Base-by-base conservation (phyloP, 37 sponge, comb jelly and placozoan species). In the Halichondria panicea region DNA sequence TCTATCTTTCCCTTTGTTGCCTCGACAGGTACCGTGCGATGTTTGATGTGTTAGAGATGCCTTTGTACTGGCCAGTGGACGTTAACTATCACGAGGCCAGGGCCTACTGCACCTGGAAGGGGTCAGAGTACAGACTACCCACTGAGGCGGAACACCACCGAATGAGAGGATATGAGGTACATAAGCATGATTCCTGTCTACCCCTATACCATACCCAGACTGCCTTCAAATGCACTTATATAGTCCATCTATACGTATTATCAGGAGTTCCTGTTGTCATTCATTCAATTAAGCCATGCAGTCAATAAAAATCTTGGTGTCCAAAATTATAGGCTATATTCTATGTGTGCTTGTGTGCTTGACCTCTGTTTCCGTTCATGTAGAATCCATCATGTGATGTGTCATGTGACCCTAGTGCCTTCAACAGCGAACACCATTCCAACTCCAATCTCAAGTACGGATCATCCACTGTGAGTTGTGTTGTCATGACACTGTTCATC, bases 1-100 rank as follows among this genome's bases (percentile, higher is more conserved):
- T n/a, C n/a, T n/a, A n/a, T n/a, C n/a, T n/a, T n/a, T n/a, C n/a
- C n/a, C n/a, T n/a, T n/a, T n/a, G n/a, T n/a, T n/a, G n/a, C n/a
- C n/a, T n/a, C n/a, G n/a, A 63, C 55, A 93, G 93, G 83, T 95
- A 95, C 62, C 82, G 95, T 33, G 92, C 95, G 1, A 81, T 95
- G 46, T 95, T 66, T 80, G 95, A 95, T 72, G 77, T 87, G 19
- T 55, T 95, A 18, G 81, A 74, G 1, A 88, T 95, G 92, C 95
- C 95, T 0, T 82, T 76, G 88, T 81, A 84, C 66, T 95, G 95
- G 95, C 95, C 95, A 35, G 92, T 91, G 68, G 95, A 95, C 15
- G 89, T 84, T 37, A 95, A 95, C 80, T 95, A 91, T 58, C 95
- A 88, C 53, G 95, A 95, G 57, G 95, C 95, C 40, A 91, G 88